phyloP scores from a whole-genome alignment of 2,888 invertebrate genomes.

The Diaprepes abbreviatus region DNA sequence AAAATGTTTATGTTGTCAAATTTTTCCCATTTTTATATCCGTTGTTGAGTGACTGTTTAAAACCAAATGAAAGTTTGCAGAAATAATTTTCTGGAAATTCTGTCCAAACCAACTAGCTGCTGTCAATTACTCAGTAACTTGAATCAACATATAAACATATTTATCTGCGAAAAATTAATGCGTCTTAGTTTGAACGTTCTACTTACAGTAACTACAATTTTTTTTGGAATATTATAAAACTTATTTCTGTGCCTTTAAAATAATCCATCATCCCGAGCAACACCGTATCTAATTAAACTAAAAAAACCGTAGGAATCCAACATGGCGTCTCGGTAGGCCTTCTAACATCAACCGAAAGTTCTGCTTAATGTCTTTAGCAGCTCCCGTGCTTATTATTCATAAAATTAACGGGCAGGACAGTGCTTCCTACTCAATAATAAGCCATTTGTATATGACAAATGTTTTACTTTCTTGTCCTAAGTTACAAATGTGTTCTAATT shows the following conservation, averaged over 20 bases:
- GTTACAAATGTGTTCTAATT: constrained; percentile 47
- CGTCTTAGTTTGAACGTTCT: no score
- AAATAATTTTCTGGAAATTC: no score
- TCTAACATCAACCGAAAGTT: constrained; percentile 16
- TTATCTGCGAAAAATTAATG: no score
- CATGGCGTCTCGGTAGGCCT: constrained; percentile 20
- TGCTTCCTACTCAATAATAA: constrained; percentile 48
- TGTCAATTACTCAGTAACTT: no score
- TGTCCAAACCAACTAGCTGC: no score
- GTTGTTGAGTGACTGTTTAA: no score
- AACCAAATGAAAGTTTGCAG: no score
- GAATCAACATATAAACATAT: no score
- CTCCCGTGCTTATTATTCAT: constrained; percentile 24
- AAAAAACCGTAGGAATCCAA: constrained; percentile 27
- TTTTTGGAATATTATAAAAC: no score
- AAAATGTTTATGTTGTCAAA: no score
- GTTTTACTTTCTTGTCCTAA: constrained; percentile 40
- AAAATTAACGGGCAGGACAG: constrained; percentile 31
- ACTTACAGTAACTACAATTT: no score
- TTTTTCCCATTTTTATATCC: no score
- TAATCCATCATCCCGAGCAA: constrained; percentile 9
- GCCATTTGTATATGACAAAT: constrained; percentile 46
- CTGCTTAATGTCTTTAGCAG: constrained; percentile 33
- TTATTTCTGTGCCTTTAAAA: background rate
- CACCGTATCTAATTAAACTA: constrained; percentile 21